Conservation (phyloP, 1,140 invertebrate genomes). For the Diabrotica undecimpunctata region DNA sequence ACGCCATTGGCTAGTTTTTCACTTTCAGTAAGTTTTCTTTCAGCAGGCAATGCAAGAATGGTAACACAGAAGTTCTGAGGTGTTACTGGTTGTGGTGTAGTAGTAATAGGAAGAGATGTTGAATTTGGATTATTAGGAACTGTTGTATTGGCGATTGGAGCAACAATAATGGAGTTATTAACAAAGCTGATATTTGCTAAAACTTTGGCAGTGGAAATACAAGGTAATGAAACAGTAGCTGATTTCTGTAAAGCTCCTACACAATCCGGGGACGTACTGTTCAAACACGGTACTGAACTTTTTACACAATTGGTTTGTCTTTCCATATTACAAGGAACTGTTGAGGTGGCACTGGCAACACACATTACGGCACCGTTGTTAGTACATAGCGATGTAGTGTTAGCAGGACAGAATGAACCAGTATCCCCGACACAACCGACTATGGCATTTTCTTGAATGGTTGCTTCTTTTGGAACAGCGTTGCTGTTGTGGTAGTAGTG, state of each 20-base stretch:
- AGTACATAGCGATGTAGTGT: slow-evolving; percentile 34
- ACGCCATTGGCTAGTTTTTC: slow-evolving; percentile 22
- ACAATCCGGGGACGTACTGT: slow-evolving; percentile 26
- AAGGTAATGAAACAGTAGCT: slow-evolving; percentile 27
- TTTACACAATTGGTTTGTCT: slow-evolving; percentile 29
- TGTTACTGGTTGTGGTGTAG: slow-evolving; percentile 5
- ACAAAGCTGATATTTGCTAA: slow-evolving; percentile 31
- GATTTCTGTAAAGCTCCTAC: slow-evolving; percentile 19
- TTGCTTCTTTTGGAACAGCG: slow-evolving; percentile 27
- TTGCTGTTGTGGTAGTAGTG: slow-evolving; percentile 37
- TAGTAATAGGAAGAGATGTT: slow-evolving; percentile 5
- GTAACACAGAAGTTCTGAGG: slow-evolving; percentile 29
- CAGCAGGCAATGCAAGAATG: slow-evolving; percentile 32
- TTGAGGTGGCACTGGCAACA: slow-evolving; percentile 31
- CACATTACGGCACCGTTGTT: slow-evolving; percentile 36
- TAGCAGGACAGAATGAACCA: slow-evolving; percentile 30
- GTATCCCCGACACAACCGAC: slow-evolving; percentile 31
- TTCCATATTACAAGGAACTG: slow-evolving; percentile 29
- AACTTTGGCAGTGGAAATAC: slow-evolving; percentile 31
- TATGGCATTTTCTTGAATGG: slow-evolving; percentile 29
- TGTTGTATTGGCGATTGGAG: slow-evolving; percentile 9
- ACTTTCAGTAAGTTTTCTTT: slow-evolving; percentile 26
- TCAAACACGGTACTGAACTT: slow-evolving; percentile 30
- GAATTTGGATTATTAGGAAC: slow-evolving; percentile 2
- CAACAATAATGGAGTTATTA: slow-evolving; percentile 31